These are phyloP conservation scores for Coelinius sp. DNA, from an alignment of 2,888 invertebrate species.

Conservation along the genomic window DNA sequence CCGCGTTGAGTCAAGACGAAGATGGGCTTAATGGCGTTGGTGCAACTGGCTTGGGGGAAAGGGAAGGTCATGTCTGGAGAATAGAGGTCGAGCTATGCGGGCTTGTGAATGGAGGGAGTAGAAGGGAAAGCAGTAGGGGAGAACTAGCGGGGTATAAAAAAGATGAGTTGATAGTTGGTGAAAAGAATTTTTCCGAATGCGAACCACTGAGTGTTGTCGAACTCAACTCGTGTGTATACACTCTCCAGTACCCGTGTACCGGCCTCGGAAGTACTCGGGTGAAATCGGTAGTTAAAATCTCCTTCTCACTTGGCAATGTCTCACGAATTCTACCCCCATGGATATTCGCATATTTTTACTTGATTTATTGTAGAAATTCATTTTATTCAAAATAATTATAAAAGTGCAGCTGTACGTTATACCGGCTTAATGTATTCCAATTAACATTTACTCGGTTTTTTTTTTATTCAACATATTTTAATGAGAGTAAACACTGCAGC, in stretches of 20 bases:
- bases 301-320: neutral
- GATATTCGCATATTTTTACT: neutral
- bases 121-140: neutral
- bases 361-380: neutral
- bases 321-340: neutral
- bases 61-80: slow-evolving; percentile 26
- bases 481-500: neutral
- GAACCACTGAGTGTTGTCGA: slow-evolving; percentile 41
- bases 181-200: slow-evolving; percentile 37
- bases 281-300: slow-evolving; percentile 11
- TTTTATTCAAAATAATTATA: neutral
- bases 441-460: neutral
- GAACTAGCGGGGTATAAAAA: neutral
- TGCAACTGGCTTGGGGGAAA: neutral
- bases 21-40: slow-evolving; percentile 1
- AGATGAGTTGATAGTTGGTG: slow-evolving; percentile 5
- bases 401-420: neutral
- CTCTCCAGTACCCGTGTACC: slow-evolving; percentile 23
- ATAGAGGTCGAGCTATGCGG: slow-evolving; percentile 21
- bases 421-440: neutral
- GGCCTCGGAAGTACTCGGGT: slow-evolving; percentile 25
- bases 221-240: slow-evolving; percentile 25
- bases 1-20: neutral
- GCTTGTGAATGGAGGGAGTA: neutral
- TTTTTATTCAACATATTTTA: neutral